Evolutionary conservation across 2,888 invertebrate species (phyloP).

Genomic region (Ormyrus labotus): DNA sequence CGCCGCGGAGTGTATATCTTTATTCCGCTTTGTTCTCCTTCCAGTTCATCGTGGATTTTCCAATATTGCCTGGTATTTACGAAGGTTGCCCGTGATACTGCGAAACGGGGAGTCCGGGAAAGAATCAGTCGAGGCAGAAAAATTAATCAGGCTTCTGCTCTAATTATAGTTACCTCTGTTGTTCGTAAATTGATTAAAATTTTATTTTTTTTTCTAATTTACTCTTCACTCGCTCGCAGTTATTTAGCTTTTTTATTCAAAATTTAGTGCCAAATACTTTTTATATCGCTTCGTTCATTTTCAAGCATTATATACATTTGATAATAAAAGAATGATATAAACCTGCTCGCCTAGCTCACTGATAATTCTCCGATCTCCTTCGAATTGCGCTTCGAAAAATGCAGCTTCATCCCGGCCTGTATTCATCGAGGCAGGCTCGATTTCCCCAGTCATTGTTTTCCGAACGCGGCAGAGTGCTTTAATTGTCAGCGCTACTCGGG

Average conservation of each 20-base stretch:
- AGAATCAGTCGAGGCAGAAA: neutral
- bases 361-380: no score
- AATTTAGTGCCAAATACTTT: no score
- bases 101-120: neutral
- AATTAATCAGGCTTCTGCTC: neutral
- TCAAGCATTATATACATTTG: no score
- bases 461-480: neutral
- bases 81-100: no score
- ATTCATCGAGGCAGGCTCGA: no score
- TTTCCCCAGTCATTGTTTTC: no score
- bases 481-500: neutral
- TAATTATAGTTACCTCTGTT: neutral
- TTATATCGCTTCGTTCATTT: no score
- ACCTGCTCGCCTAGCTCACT: no score
- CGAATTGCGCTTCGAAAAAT: no score
- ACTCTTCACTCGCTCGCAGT: neutral
- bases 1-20: conserved; percentile 24
- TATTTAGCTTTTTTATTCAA: no score
- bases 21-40: neutral
- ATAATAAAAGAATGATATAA: no score
- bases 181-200: neutral
- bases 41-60: neutral
- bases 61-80: conserved; percentile 24
- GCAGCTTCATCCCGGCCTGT: no score
- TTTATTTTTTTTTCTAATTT: neutral